Evolutionary conservation across 2,113 vertebrate species (phyloP).

Genomic region (Taxidea taxus): DNA sequence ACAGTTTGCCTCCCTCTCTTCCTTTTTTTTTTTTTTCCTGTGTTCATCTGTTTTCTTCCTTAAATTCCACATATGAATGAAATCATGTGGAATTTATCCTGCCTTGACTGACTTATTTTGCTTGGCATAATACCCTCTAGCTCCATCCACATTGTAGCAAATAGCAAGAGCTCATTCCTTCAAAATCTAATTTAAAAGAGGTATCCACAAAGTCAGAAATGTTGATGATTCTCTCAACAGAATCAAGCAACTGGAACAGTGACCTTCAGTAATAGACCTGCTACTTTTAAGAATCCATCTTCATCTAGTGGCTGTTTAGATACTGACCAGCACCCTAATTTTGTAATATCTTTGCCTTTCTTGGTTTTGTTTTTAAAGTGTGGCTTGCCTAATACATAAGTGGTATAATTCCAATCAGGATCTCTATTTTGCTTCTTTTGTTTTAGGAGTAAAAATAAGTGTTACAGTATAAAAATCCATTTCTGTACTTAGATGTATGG

Average conservation of each 20-base stretch:
- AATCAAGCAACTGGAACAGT: background rate
- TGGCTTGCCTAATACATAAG: background rate
- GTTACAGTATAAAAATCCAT: background rate
- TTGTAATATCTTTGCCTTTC: background rate
- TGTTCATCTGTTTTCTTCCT: background rate
- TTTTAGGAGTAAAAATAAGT: slow-evolving; percentile 3
- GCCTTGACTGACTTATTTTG: background rate
- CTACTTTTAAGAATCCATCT: background rate
- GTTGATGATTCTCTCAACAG: background rate
- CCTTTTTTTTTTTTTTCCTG: background rate
- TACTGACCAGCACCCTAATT: background rate
- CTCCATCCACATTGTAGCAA: background rate
- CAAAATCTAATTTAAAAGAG: slow-evolving; percentile 31
- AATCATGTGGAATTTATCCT: background rate
- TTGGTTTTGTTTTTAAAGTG: slow-evolving; percentile 19
- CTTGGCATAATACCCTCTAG: background rate
- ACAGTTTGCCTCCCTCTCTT: background rate
- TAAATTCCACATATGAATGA: background rate
- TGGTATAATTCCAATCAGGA: background rate
- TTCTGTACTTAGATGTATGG: background rate
- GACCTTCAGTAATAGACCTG: background rate
- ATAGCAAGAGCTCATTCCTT: background rate
- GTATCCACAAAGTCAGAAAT: slow-evolving; percentile 2
- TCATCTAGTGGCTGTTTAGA: background rate
- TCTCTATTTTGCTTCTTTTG: slow-evolving; percentile 14